Base-by-base conservation (phyloP, 2,113 vertebrate species). In the Hemichromis elongatus region DNA sequence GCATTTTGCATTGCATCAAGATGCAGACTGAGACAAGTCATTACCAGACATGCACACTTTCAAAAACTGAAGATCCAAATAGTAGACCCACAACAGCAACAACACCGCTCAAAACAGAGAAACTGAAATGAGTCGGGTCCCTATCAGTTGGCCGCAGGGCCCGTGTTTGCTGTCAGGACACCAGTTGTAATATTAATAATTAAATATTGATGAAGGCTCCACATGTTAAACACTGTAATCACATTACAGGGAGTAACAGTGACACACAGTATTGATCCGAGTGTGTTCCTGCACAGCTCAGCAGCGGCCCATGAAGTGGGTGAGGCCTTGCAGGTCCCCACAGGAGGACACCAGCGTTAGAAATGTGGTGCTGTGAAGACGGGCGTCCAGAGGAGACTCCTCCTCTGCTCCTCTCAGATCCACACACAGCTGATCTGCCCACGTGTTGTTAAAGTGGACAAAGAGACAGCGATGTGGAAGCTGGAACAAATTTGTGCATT, bases 201-300 rank as follows among this genome's bases (percentile, higher is more conserved):
- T 95, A 95, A 96, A 96, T 96, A 96, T 96, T 95, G 95, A 96
- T 96, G 95, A 96, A 94, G 92, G 90, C 92, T 91, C 90, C 91
- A 89, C 93, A 96, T 94, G 94, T 95, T 96, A 96, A 96, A 94
- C 95, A 95, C 93, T 93, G 88, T 96, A 96, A 96, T 96, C 91
- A 80, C 87, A 95, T 96, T 95, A 95, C 10, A 89, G 93, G 84
- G 90, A 95, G 94, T 79, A 91, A 85, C 87, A 92, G 87, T 86
- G 93, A 84, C 90, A 90, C 85, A 80, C 92, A 14, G 77, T 95
- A 96, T 96, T 89, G 96, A 96, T 96, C 93, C 88, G 79, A 21
- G 66, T 82, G 84, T 77, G 78, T 84, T 88, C 56, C 82, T 88
- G 90, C 86, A 2, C 81, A 70, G 88, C 89, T 89, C 91, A 81